Evolutionary conservation across 2,888 invertebrate species (phyloP).

Genomic region (Torymus auratus): DNA sequence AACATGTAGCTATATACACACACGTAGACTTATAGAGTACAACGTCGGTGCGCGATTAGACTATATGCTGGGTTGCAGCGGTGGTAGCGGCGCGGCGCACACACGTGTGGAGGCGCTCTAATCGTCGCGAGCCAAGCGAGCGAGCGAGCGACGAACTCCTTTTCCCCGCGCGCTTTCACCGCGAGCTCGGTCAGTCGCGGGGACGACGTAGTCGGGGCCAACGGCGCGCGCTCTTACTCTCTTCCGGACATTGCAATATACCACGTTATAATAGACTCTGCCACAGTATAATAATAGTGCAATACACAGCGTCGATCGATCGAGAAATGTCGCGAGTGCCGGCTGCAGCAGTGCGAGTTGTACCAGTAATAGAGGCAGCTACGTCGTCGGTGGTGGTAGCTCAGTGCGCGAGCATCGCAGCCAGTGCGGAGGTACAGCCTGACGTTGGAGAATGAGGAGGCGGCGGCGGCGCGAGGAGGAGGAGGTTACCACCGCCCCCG

Average conservation of each 20-base stretch:
- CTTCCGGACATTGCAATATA: no score
- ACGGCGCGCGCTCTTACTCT: background rate
- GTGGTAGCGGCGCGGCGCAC: background rate
- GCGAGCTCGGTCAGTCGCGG: background rate
- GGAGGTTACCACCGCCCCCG: background rate
- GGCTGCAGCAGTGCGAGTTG: no score
- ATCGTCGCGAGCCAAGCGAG: background rate
- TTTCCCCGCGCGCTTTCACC: background rate
- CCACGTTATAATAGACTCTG: no score
- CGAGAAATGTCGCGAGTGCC: constrained; percentile 14
- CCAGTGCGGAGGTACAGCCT: background rate
- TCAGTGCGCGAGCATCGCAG: background rate
- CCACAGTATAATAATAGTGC: no score
- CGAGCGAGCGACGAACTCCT: background rate
- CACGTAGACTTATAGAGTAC: no score
- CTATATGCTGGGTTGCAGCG: no score
- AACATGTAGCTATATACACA: no score
- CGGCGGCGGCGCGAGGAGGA: background rate
- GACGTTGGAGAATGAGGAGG: background rate
- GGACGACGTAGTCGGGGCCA: background rate
- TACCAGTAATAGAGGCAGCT: no score
- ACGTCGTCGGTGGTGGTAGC: no score
- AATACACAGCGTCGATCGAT: constrained; percentile 12
- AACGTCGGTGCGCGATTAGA: no score
- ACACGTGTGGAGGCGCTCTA: background rate